Evolutionary conservation across 92 coral and sea anemone genomes (phyloP).

Genomic region (Epizoanthus fatuus): DNA sequence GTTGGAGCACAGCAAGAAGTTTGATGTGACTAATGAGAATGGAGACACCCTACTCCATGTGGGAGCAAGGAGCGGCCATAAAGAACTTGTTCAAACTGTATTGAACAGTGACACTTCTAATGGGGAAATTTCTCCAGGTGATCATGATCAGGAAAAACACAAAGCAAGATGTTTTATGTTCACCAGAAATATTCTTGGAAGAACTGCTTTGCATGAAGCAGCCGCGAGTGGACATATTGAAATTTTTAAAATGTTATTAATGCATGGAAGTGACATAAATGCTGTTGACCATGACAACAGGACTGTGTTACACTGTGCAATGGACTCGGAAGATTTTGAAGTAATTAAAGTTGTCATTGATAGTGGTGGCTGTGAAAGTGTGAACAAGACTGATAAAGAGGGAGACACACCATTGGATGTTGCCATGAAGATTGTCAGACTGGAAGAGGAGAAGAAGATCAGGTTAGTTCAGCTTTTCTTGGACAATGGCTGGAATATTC

Average conservation of each 20-base stretch:
- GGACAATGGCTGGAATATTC: not conserved
- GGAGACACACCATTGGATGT: not conserved
- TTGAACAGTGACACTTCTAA: not conserved
- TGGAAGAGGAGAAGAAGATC: not conserved
- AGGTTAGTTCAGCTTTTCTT: not conserved
- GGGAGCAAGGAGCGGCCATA: not conserved
- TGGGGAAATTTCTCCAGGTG: not conserved
- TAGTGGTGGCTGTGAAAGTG: not conserved
- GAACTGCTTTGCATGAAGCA: not conserved
- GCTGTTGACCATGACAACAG: not conserved
- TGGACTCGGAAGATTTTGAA: not conserved
- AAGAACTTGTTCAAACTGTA: not conserved
- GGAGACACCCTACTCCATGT: constrained; percentile 6
- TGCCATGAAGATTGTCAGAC: not conserved
- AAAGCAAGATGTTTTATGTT: too few species aligned
- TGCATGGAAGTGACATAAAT: not conserved
- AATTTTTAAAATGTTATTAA: not conserved
- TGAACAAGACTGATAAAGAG: not conserved
- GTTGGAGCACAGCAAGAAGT: not conserved
- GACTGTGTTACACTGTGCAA: not conserved
- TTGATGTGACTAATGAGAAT: not conserved
- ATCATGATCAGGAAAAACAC: not conserved
- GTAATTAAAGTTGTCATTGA: not conserved
- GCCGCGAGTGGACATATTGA: not conserved
- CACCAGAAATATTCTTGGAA: too few species aligned